A percentile compares a stretch with the other conserved stretches of the same genome.
These are phyloP conservation scores for Oeneis ivallda DNA, from an alignment of 2,888 invertebrate genomes.

Conservation along the genomic window DNA sequence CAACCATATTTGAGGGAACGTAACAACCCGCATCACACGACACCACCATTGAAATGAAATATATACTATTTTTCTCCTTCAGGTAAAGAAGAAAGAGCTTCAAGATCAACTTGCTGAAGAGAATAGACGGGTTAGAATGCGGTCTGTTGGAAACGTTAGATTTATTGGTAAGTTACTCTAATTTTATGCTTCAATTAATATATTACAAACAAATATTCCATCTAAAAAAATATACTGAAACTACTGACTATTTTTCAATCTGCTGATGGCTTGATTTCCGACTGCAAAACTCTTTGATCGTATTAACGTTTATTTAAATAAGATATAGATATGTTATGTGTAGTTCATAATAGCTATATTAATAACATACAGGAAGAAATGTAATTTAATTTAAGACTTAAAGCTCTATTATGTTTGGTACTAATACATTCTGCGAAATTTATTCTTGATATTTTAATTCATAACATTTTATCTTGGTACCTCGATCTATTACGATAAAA, in stretches of 20 bases:
- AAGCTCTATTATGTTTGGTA: not conserved
- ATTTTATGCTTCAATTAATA: not conserved
- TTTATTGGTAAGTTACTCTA: constrained; percentile 80
- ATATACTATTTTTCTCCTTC: constrained; percentile 13
- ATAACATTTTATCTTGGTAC: no score
- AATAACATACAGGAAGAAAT: not conserved
- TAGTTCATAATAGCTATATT: not conserved
- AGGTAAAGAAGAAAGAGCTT: constrained; percentile 88
- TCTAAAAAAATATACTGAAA: no score
- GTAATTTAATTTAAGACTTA: not conserved
- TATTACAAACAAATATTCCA: not conserved
- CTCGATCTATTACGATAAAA: no score
- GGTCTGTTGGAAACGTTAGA: constrained; percentile 94
- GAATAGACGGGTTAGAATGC: constrained; percentile 88
- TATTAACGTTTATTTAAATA: no score
- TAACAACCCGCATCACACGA: no score
- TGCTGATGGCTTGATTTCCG: no score
- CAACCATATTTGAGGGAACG: no score
- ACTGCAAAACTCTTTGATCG: no score
- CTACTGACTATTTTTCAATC: no score
- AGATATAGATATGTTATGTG: no score
- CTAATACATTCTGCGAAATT: not conserved
- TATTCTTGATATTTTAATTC: not conserved
- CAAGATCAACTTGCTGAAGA: constrained; percentile 87
- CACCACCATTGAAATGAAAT: no score